Conservation (phyloP, 1,140 invertebrate genomes). For the Leptopilina clavipes region DNA sequence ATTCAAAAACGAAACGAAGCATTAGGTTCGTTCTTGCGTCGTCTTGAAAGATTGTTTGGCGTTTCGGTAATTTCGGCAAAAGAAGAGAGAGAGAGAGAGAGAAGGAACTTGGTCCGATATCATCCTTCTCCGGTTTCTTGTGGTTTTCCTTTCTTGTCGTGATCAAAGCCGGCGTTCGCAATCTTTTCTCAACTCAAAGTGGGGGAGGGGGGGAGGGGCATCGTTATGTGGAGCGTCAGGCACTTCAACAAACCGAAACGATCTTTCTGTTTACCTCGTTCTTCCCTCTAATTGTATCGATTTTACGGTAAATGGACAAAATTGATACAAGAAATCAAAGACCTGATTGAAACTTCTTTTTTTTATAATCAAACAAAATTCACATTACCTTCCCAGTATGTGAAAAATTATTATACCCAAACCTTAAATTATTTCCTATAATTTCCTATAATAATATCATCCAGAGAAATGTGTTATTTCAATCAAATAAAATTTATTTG, state of each 20-base stretch:
- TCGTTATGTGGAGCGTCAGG: conserved; percentile 22
- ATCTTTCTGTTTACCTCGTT: conserved; percentile 29
- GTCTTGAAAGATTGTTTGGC: conserved; percentile 42
- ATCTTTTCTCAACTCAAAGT: conserved; percentile 6
- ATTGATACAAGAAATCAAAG: conserved; percentile 21
- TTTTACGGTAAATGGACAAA: conserved; percentile 21
- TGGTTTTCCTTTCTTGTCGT: conserved; percentile 42
- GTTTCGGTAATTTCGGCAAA: conserved; percentile 43
- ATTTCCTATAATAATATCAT: no score
- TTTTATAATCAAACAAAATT: no score
- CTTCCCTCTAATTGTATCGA: conserved; percentile 34
- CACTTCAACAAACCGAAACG: background rate
- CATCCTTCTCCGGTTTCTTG: conserved; percentile 38
- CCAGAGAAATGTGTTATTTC: no score
- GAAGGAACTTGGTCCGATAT: conserved; percentile 2
- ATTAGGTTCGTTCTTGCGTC: conserved; percentile 43
- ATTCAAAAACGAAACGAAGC: conserved; percentile 54
- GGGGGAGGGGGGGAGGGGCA: background rate
- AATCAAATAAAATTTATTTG: no score
- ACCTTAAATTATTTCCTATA: no score
- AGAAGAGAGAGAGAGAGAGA: no score
- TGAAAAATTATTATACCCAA: no score
- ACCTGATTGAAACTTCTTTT: no score
- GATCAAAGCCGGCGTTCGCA: conserved; percentile 31
- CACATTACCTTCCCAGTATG: no score